Evolutionary conservation across 2,113 vertebrate species (phyloP), one percentile per base, ranked within the genome.

Genomic region (Nannobrachium achirus): DNA sequence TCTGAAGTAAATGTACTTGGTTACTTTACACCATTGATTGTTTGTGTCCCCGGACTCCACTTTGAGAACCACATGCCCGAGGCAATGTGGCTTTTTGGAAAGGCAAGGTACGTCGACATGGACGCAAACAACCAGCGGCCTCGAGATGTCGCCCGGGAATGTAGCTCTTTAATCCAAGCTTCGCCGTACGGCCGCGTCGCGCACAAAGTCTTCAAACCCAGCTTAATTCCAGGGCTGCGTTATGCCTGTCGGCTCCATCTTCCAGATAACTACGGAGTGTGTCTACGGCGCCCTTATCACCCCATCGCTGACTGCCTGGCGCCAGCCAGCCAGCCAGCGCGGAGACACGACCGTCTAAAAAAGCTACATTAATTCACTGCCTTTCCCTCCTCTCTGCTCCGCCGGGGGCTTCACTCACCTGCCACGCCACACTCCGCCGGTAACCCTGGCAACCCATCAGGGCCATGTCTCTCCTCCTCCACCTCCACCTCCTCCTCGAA

Each of bases 391-490:
- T 15, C 3, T 33, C 25, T 33, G 25, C 25, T 33, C 25, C 6
- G 25, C 25, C 45, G 33, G 41, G 45, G 58, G 48, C 56, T 70
- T 70, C 39, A 56, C 53, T 75, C 56, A 75, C 76, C 84, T 72
- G 66, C 25, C 33, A 0, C 65, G 45, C 53, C 65, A 63, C 76
- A 72, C 44, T 59, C 71, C 63, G 83, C 19, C 53, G 62, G 88
- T 91, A 83, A 64, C 83, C 78, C 70, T 88, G 85, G 87, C 69
- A 89, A 86, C 84, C 56, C 15, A 63, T 59, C 41, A 44, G 13
- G 8, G 68, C 56, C 71, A 55, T 33, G 3, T 68, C 64, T 46
- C 49, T 48, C 56, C 44, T 25, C 25, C 25, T 33, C 25, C 25
- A 33, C n/a, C n/a, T n/a, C n/a, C n/a, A n/a, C n/a, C 49, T 48